Evolutionary conservation across 2,888 invertebrate genomes (phyloP).

Genomic region (Mantis religiosa): DNA sequence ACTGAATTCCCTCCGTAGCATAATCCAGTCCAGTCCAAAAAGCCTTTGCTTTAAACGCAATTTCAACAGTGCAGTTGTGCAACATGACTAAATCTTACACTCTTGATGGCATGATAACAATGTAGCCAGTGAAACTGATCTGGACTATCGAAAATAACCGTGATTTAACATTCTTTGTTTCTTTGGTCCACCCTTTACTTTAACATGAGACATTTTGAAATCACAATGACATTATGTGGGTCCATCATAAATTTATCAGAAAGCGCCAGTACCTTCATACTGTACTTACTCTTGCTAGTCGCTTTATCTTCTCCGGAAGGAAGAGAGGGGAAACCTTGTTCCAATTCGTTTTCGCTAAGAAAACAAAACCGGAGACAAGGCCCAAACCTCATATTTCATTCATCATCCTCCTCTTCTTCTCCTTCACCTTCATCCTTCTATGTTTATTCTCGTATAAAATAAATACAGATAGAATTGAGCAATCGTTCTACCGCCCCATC

Average conservation of each 20-base stretch:
- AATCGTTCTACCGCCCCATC: not conserved
- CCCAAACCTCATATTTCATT: slow-evolving; percentile 26
- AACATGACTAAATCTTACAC: too few relatives aligned
- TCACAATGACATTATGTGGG: not conserved
- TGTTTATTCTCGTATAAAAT: slow-evolving; percentile 15
- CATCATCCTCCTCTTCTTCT: slow-evolving; percentile 16
- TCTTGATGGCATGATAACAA: too few relatives aligned
- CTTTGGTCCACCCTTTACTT: too few relatives aligned
- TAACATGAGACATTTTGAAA: not conserved
- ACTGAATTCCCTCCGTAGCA: too few relatives aligned
- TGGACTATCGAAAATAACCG: too few relatives aligned
- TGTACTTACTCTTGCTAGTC: not conserved
- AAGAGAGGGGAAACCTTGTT: not conserved
- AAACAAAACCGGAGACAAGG: slow-evolving; percentile 25
- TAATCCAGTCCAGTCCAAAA: too few relatives aligned
- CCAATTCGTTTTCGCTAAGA: slow-evolving; percentile 25
- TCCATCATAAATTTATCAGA: not conserved
- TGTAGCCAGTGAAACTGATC: too few relatives aligned
- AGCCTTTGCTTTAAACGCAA: too few relatives aligned
- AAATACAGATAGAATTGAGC: slow-evolving; percentile 15
- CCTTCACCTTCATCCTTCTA: slow-evolving; percentile 1
- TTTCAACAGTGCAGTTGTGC: too few relatives aligned
- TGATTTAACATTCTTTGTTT: too few relatives aligned
- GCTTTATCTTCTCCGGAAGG: not conserved
- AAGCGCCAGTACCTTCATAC: not conserved